phyloP scores from a whole-genome alignment of 37 sponge, comb jelly and placozoan species.

The Amphimedon queenslandica region DNA sequence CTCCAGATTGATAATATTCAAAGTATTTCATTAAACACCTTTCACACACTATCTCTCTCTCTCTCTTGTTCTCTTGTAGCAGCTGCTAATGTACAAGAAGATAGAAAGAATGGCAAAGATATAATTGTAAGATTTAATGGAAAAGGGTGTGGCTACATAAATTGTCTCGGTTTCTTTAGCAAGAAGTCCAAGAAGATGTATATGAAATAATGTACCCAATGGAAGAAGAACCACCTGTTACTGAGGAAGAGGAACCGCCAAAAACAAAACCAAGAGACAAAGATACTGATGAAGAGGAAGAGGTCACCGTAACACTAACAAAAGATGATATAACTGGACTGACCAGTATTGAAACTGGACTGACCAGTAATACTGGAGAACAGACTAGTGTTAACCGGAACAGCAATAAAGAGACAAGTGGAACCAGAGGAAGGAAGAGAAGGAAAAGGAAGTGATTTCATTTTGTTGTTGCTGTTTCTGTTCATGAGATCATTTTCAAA shows the following conservation, averaged over 20 bases:
- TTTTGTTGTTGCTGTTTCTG: too few relatives aligned
- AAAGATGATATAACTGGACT: constrained; percentile 13
- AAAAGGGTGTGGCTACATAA: too few relatives aligned
- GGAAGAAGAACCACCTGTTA: neutral
- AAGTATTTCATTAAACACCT: too few relatives aligned
- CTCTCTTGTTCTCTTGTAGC: too few relatives aligned
- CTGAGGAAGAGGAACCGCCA: neutral
- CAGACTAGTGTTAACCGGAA: too few relatives aligned
- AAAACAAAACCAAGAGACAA: neutral
- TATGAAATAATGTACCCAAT: too few relatives aligned
- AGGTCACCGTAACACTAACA: constrained; percentile 32
- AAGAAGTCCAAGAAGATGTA: too few relatives aligned
- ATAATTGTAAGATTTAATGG: neutral
- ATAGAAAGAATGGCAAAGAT: neutral
- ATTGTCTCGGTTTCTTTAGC: too few relatives aligned
- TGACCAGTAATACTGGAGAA: neutral
- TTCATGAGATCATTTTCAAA: too few relatives aligned
- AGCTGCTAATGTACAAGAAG: too few relatives aligned
- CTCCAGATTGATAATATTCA: too few relatives aligned
- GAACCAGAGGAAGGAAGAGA: neutral
- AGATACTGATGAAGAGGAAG: constrained; percentile 27
- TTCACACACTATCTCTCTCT: too few relatives aligned
- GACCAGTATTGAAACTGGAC: neutral
- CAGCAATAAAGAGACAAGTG: neutral
- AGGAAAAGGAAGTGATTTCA: neutral